Conservation (phyloP, 2,888 invertebrate species). For the Parnassius orleans region DNA sequence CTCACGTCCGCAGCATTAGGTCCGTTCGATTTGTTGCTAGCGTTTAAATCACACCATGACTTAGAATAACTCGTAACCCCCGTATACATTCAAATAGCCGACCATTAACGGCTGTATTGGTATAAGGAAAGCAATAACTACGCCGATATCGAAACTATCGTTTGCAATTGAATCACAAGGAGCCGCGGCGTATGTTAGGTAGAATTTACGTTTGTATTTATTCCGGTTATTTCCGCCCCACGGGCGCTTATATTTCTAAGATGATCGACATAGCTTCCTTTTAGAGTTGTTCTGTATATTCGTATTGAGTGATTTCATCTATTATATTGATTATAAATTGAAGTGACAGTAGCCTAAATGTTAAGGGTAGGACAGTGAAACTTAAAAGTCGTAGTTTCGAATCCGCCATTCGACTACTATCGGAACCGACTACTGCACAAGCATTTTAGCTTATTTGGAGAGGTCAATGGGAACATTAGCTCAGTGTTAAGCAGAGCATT, state of each 20-base stretch:
- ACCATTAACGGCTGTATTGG: conserved; percentile 46
- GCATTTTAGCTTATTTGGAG: not conserved
- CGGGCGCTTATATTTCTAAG: conserved; percentile 19
- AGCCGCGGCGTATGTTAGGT: conserved; percentile 26
- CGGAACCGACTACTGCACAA: not conserved
- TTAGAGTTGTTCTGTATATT: not conserved
- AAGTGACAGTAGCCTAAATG: too few relatives aligned
- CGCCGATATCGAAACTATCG: conserved; percentile 47
- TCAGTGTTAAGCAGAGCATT: not conserved
- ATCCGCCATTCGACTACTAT: too few relatives aligned
- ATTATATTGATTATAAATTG: not conserved
- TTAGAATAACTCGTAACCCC: conserved; percentile 30
- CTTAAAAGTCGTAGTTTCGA: too few relatives aligned
- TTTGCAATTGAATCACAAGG: conserved; percentile 46
- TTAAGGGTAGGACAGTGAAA: too few relatives aligned
- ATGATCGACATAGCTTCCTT: conserved; percentile 1
- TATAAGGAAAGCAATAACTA: conserved; percentile 40
- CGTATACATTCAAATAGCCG: conserved; percentile 53
- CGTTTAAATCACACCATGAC: conserved; percentile 26
- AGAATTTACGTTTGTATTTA: conserved; percentile 39
- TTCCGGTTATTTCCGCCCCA: conserved; percentile 33
- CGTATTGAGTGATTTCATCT: conserved; percentile 2
- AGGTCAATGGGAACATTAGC: too few relatives aligned
- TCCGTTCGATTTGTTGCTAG: conserved; percentile 23
- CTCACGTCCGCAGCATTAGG: conserved; percentile 24